These are phyloP conservation scores for Anser cygnoides DNA, from an alignment of 2,113 vertebrate genomes.

Conservation along the genomic window DNA sequence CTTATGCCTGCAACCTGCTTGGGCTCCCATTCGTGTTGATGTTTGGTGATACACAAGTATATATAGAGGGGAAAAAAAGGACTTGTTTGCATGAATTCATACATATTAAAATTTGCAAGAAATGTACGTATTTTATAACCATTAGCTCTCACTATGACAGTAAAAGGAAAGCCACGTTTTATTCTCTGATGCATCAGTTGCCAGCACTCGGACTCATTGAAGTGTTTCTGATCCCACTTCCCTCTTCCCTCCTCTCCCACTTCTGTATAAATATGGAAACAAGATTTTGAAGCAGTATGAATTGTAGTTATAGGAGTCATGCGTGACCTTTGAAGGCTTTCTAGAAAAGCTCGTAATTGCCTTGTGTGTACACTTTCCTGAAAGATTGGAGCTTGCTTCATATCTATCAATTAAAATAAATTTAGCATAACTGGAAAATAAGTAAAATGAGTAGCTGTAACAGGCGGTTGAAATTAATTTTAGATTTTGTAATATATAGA, in stretches of 20 bases:
- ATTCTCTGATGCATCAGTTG: background rate
- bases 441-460: background rate
- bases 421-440: slow-evolving; percentile 27
- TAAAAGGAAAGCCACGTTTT: background rate
- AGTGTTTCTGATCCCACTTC: slow-evolving; percentile 29
- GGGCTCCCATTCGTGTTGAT: background rate
- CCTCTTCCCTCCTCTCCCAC: slow-evolving; percentile 44
- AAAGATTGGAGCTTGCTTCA: slow-evolving; percentile 35
- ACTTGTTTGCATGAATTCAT: background rate
- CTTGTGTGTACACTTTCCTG: background rate
- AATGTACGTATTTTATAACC: background rate
- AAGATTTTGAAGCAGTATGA: background rate
- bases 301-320: background rate
- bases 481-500: background rate
- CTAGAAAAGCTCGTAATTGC: slow-evolving; percentile 7
- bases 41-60: background rate
- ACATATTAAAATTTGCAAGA: background rate
- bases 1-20: background rate
- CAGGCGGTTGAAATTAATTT: background rate
- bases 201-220: background rate
- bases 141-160: background rate
- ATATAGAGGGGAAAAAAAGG: background rate
- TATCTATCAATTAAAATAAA: slow-evolving; percentile 5
- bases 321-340: slow-evolving; percentile 37
- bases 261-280: slow-evolving; percentile 48